These are phyloP conservation scores for Agrilus mali DNA, from an alignment of 2,888 invertebrate genomes.

Conservation along the genomic window DNA sequence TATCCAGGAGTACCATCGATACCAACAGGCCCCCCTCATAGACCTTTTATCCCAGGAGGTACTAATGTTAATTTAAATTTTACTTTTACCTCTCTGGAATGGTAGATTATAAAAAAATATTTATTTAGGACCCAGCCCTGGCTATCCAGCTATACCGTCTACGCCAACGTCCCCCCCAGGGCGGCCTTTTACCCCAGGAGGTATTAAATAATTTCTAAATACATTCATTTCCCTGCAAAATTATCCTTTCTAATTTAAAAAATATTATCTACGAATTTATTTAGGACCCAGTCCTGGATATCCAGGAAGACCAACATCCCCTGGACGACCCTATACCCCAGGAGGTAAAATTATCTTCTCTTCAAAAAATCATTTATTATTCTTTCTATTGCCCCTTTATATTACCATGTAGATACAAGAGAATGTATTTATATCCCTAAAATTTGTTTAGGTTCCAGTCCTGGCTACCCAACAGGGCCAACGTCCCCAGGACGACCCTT, in stretches of 20 bases:
- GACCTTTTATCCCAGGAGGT: constrained; percentile 7
- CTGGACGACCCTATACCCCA: neutral
- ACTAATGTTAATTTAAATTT: neutral
- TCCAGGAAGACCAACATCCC: neutral
- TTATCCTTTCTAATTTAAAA: too few relatives aligned
- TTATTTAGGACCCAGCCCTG: neutral
- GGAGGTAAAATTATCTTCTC: neutral
- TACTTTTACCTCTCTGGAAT: neutral
- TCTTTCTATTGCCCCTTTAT: too few relatives aligned
- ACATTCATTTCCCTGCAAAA: too few relatives aligned
- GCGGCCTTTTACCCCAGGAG: neutral
- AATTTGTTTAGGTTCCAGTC: too few relatives aligned
- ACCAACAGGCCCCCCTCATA: constrained; percentile 4
- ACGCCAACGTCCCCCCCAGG: neutral
- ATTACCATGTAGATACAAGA: too few relatives aligned
- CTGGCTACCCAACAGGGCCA: too few relatives aligned
- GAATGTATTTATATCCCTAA: too few relatives aligned
- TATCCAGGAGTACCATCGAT: neutral
- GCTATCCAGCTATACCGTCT: constrained; percentile 1
- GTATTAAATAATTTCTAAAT: too few relatives aligned
- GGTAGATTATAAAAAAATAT: too few relatives aligned
- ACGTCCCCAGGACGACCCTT: neutral
- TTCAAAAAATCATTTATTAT: too few relatives aligned
- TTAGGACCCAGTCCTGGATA: neutral
- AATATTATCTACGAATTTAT: too few relatives aligned